phyloP scores from a whole-genome alignment of 2,888 invertebrate genomes.

The Octodonta nipae region DNA sequence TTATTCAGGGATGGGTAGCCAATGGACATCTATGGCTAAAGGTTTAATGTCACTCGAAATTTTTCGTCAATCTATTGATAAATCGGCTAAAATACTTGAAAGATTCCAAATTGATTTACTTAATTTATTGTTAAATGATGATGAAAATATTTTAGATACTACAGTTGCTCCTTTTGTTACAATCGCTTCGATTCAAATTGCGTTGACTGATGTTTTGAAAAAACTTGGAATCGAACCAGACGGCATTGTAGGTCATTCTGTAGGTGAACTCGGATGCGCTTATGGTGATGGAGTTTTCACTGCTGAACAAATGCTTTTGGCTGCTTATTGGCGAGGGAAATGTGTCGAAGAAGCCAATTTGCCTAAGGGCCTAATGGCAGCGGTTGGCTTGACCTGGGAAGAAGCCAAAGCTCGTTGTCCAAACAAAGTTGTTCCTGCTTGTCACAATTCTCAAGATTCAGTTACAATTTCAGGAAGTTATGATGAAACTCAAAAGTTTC shows the following conservation, averaged over 20 bases:
- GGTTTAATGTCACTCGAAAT: no score
- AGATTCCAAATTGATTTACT: no score
- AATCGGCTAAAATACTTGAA: no score
- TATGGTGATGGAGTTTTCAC: constrained; percentile 89
- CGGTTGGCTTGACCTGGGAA: constrained; percentile 83
- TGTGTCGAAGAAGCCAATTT: constrained; percentile 58
- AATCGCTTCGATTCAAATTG: constrained; percentile 30
- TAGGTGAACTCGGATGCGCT: constrained; percentile 88
- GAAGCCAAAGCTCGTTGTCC: constrained; percentile 63
- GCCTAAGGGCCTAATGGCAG: constrained; percentile 75
- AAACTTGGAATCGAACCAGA: constrained; percentile 53
- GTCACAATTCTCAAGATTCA: constrained; percentile 88
- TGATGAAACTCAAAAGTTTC: constrained; percentile 52
- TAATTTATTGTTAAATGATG: no score
- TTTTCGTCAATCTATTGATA: no score
- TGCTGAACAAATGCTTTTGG: constrained; percentile 70
- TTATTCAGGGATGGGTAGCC: no score
- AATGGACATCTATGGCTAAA: no score
- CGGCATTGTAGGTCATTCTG: constrained; percentile 76
- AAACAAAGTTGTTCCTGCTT: constrained; percentile 70
- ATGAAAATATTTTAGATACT: no score
- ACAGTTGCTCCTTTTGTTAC: no score
- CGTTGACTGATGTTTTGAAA: constrained; percentile 43
- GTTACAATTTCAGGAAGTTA: constrained; percentile 87
- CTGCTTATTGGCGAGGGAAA: constrained; percentile 70